Evolutionary conservation across 2,113 vertebrate genomes (phyloP).

Genomic region (Xiphophorus hellerii): DNA sequence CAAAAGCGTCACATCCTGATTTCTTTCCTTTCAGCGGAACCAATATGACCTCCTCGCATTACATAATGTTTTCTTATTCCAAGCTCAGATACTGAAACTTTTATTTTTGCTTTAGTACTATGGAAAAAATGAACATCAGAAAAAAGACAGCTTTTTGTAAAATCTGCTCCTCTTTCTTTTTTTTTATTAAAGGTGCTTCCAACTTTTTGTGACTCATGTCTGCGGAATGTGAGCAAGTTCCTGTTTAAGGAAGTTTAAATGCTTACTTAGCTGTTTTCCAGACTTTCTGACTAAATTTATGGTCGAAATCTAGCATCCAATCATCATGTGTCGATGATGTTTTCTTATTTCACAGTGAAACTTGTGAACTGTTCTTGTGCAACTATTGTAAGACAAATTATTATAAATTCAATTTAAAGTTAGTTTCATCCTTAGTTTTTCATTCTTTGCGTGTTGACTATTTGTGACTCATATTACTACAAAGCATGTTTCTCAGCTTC

Average conservation of each 20-base stretch:
- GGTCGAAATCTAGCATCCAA: background rate
- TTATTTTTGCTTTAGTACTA: background rate
- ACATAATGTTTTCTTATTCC: constrained; percentile 34
- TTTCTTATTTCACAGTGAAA: background rate
- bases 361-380: background rate
- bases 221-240: background rate
- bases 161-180: background rate
- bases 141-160: background rate
- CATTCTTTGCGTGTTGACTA: background rate
- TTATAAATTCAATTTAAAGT: background rate
- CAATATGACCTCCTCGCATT: constrained; percentile 23
- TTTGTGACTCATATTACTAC: constrained; percentile 6
- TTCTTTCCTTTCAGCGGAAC: too few species aligned
- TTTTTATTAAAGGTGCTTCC: too few species aligned
- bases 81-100: constrained; percentile 5
- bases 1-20: constrained; percentile 58
- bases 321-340: background rate
- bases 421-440: background rate
- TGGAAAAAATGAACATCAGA: too few species aligned
- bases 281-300: background rate
- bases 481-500: constrained; percentile 11
- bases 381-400: background rate
- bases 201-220: too few species aligned
- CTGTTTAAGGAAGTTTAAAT: background rate
- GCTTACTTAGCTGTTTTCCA: background rate